Evolutionary conservation across 2,888 invertebrate species (phyloP).

Genomic region (Tribolium freemani): DNA sequence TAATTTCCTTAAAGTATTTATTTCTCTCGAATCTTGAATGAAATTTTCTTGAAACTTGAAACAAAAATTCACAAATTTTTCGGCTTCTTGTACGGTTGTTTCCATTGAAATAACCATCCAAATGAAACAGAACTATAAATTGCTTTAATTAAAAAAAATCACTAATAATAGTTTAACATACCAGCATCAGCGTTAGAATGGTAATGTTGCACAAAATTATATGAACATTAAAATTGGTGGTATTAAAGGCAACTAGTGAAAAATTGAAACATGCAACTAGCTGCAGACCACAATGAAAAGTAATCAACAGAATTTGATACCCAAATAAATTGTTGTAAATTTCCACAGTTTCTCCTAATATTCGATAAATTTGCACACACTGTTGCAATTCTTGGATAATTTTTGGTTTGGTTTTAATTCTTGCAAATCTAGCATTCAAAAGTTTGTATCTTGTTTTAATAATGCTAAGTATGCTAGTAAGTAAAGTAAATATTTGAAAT

Average conservation of each 20-base stretch:
- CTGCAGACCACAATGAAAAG: neutral
- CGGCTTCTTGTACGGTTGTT: neutral
- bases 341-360: conserved; percentile 1
- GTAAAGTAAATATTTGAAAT: neutral
- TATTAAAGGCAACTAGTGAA: neutral
- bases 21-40: neutral
- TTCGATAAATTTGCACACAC: neutral
- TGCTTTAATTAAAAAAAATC: neutral
- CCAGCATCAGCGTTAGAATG: neutral
- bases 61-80: neutral
- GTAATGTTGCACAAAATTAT: neutral
- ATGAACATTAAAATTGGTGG: neutral
- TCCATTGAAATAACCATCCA: neutral
- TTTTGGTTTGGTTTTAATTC: neutral
- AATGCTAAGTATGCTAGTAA: neutral
- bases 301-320: neutral
- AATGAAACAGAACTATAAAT: neutral
- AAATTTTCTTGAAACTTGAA: neutral
- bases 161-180: neutral
- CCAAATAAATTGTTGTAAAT: conserved; percentile 6
- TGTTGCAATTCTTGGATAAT: neutral
- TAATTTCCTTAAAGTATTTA: neutral
- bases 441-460: neutral
- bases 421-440: neutral
- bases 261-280: neutral